phyloP scores from a whole-genome alignment of 2,888 invertebrate genomes.

The Drosophila sordidula region DNA sequence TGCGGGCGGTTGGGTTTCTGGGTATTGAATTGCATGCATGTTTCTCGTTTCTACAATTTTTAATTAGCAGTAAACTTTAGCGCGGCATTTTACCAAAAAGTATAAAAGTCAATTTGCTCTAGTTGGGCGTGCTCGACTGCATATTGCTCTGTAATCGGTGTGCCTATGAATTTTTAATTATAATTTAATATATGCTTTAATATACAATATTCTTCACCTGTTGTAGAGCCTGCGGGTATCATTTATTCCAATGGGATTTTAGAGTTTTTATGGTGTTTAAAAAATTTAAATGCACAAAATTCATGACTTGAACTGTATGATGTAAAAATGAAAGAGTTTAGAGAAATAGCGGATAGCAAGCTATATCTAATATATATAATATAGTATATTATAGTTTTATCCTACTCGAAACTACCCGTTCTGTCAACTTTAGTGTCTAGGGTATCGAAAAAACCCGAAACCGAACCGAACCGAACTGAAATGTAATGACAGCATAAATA shows the following conservation, averaged over 20 bases:
- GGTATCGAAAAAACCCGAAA: constrained; percentile 50
- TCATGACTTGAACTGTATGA: too few relatives aligned
- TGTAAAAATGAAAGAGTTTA: too few relatives aligned
- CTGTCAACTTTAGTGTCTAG: constrained; percentile 10
- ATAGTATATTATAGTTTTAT: neutral
- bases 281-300: too few relatives aligned
- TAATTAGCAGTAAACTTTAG: constrained; percentile 84
- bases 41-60: constrained; percentile 81
- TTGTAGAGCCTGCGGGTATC: too few relatives aligned
- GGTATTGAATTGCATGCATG: constrained; percentile 78
- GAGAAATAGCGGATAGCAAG: too few relatives aligned
- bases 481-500: constrained; percentile 78
- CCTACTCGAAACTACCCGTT: neutral
- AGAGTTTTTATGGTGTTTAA: too few relatives aligned
- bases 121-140: neutral
- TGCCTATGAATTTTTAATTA: neutral
- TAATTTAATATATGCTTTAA: too few relatives aligned
- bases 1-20: constrained; percentile 49
- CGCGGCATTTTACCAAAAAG: constrained; percentile 48
- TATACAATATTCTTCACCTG: too few relatives aligned
- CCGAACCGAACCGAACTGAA: constrained; percentile 57
- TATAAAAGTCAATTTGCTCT: constrained; percentile 10
- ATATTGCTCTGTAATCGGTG: neutral
- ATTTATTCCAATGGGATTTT: too few relatives aligned
- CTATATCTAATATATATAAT: too few relatives aligned